Percentiles rank a stretch among this genome's conserved stretches.
Conservation (phyloP, 1,140 invertebrate genomes). For the Drosophila pallidifrons region DNA sequence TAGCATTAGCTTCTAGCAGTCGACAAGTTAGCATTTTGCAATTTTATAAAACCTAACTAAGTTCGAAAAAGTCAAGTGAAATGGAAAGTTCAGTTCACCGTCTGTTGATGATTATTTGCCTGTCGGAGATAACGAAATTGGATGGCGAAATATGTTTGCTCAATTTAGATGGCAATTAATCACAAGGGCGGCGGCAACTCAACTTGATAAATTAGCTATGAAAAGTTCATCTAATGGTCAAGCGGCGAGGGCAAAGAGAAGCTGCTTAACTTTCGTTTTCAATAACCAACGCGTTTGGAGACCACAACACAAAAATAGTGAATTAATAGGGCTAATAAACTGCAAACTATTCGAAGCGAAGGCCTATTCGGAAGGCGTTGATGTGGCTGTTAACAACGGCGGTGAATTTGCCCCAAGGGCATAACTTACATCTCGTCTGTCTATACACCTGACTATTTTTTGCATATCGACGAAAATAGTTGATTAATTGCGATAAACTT, state of each 20-base stretch:
- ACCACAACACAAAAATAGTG: slow-evolving; percentile 22
- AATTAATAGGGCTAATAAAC: slow-evolving; percentile 59
- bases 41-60: neutral
- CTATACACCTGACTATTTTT: slow-evolving; percentile 28
- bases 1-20: neutral
- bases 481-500: slow-evolving; percentile 30
- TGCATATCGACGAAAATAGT: slow-evolving; percentile 9
- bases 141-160: slow-evolving; percentile 47
- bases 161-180: slow-evolving; percentile 45
- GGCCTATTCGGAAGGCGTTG: slow-evolving; percentile 61
- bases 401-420: slow-evolving; percentile 30
- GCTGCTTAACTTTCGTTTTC: slow-evolving; percentile 67
- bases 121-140: slow-evolving; percentile 47
- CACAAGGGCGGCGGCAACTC: slow-evolving; percentile 39
- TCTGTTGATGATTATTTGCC: slow-evolving; percentile 39
- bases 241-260: slow-evolving; percentile 4
- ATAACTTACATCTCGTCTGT: slow-evolving; percentile 6
- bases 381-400: slow-evolving; percentile 40
- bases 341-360: slow-evolving; percentile 18
- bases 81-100: slow-evolving; percentile 42
- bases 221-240: slow-evolving; percentile 8
- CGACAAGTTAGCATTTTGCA: neutral
- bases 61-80: slow-evolving; percentile 22
- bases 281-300: slow-evolving; percentile 35
- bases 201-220: slow-evolving; percentile 39